A percentile compares a stretch with the other conserved stretches of the same genome.
Conservation (phyloP, 2,888 invertebrate genomes). For the Phortica okadai region DNA sequence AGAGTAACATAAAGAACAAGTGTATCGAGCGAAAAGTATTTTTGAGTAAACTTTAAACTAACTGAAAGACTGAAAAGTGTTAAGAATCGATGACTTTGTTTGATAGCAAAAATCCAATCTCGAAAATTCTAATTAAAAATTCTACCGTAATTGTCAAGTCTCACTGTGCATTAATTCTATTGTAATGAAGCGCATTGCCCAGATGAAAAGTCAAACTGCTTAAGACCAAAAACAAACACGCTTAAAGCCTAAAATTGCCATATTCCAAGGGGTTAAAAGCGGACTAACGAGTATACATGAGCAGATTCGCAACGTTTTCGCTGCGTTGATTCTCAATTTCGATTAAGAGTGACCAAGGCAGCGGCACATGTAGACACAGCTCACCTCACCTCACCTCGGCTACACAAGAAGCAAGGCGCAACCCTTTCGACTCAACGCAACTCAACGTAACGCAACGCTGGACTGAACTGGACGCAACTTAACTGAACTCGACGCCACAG, state of each 20-base stretch:
- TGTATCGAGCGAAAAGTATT: no score
- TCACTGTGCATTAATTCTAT: slow-evolving; percentile 35
- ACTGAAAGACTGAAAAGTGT: background rate
- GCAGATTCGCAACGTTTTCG: slow-evolving; percentile 46
- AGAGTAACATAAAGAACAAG: no score
- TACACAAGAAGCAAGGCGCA: background rate
- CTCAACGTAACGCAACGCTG: slow-evolving; percentile 53
- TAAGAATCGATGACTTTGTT: slow-evolving; percentile 14
- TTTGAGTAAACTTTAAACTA: no score
- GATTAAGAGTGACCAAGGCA: slow-evolving; percentile 30
- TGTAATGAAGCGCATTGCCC: slow-evolving; percentile 50
- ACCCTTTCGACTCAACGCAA: slow-evolving; percentile 36
- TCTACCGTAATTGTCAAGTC: slow-evolving; percentile 24
- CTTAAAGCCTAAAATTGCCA: slow-evolving; percentile 57
- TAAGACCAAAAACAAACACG: slow-evolving; percentile 65
- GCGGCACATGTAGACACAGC: background rate
- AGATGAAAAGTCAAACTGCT: slow-evolving; percentile 73
- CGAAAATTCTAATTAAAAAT: slow-evolving; percentile 60
- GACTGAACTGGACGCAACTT: slow-evolving; percentile 30
- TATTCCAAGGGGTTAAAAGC: slow-evolving; percentile 39
- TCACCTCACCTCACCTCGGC: slow-evolving; percentile 54
- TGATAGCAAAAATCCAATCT: background rate
- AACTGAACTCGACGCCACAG: slow-evolving; percentile 53
- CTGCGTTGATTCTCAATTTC: slow-evolving; percentile 62
- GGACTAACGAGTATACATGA: slow-evolving; percentile 24